Conservation (phyloP, 2,888 invertebrate genomes). For the Drosophila fulvimacula region DNA sequence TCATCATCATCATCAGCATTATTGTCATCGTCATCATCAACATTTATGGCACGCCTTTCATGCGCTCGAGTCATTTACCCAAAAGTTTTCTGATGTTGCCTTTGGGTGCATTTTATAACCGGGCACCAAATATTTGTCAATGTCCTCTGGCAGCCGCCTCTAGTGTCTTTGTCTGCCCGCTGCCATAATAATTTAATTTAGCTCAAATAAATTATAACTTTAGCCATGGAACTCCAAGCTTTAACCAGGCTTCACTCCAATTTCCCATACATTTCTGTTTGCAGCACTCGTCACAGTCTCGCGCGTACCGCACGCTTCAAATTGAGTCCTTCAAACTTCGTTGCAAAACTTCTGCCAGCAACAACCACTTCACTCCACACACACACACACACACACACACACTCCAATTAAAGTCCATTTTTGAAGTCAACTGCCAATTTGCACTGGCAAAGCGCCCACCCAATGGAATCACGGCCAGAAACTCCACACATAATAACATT, state of each 20-base stretch:
- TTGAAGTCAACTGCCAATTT: constrained; percentile 77
- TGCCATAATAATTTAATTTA: constrained; percentile 74
- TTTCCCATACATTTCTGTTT: neutral
- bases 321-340: constrained; percentile 73
- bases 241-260: constrained; percentile 10
- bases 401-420: constrained; percentile 74
- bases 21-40: constrained; percentile 32
- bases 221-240: constrained; percentile 25
- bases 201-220: constrained; percentile 78
- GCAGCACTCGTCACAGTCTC: constrained; percentile 65
- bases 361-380: constrained; percentile 17
- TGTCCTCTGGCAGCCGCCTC: constrained; percentile 9
- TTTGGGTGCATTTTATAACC: constrained; percentile 77
- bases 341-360: constrained; percentile 42
- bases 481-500: constrained; percentile 56
- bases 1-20: constrained; percentile 13
- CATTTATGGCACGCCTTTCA: constrained; percentile 66
- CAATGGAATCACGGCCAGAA: constrained; percentile 31
- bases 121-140: constrained; percentile 77
- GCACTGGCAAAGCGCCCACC: constrained; percentile 30
- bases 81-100: constrained; percentile 74
- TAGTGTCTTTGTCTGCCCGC: constrained; percentile 34
- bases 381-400: constrained; percentile 27
- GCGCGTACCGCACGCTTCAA: constrained; percentile 61
- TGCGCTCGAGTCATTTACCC: constrained; percentile 70